phyloP scores from a whole-genome alignment of 2,888 invertebrate genomes.

The Apodemia mormo region DNA sequence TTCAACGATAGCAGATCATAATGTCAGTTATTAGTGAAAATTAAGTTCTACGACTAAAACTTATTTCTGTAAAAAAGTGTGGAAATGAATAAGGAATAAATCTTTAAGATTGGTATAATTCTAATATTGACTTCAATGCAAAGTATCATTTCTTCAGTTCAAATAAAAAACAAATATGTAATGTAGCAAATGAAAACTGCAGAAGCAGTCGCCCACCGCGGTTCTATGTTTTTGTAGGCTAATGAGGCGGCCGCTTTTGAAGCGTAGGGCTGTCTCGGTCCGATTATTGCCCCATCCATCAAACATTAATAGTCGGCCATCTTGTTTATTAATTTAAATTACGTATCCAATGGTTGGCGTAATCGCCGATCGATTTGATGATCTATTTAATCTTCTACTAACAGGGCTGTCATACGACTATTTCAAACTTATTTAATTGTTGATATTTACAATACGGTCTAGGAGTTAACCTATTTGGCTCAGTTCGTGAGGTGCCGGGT shows the following conservation, averaged over 20 bases:
- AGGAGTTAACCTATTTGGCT: too few relatives aligned
- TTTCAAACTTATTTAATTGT: too few relatives aligned
- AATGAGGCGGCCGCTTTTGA: constrained; percentile 57
- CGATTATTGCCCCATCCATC: constrained; percentile 54
- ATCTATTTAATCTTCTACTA: constrained; percentile 26
- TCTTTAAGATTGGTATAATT: too few relatives aligned
- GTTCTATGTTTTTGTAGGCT: constrained; percentile 26
- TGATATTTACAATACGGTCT: too few relatives aligned
- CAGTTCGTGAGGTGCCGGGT: too few relatives aligned
- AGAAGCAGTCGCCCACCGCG: constrained; percentile 12
- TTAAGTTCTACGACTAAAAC: too few relatives aligned
- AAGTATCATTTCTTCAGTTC: background rate
- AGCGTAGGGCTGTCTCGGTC: constrained; percentile 51
- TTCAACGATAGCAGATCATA: too few relatives aligned
- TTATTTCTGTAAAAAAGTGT: too few relatives aligned
- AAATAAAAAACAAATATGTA: background rate
- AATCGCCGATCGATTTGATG: constrained; percentile 37
- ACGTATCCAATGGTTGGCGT: constrained; percentile 43
- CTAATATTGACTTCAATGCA: background rate
- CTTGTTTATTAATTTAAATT: constrained; percentile 43
- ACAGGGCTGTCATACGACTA: constrained; percentile 19
- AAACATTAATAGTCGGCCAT: constrained; percentile 42
- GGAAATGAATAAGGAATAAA: too few relatives aligned
- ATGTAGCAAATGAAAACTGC: constrained; percentile 12
- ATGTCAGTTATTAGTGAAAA: too few relatives aligned